phyloP scores from a whole-genome alignment of 2,797 vertebrate genomes.

The Rhabdomys pumilio region DNA sequence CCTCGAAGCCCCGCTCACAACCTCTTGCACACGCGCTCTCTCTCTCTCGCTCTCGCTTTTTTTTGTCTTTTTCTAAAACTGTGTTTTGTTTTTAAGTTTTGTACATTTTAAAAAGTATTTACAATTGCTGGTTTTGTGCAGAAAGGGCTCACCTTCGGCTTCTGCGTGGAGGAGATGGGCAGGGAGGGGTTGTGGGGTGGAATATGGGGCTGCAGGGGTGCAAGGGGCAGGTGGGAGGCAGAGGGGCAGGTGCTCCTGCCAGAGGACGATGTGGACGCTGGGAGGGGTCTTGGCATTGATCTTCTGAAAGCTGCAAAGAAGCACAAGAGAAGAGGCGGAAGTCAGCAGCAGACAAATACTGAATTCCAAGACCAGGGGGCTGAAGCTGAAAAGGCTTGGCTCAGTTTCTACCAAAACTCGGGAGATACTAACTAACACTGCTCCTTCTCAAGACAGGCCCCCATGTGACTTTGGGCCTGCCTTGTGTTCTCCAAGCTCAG shows the following conservation, averaged over 20 bases:
- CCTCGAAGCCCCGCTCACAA: slow-evolving; percentile 83
- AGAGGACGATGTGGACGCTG: slow-evolving; percentile 78
- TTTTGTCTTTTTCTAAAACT: slow-evolving; percentile 87
- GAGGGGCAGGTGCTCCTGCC: slow-evolving; percentile 85
- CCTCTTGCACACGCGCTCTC: slow-evolving; percentile 86
- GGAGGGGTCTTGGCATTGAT: slow-evolving; percentile 85
- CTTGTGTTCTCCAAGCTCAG: slow-evolving; percentile 30
- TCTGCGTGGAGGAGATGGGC: slow-evolving; percentile 88
- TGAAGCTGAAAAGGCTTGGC: not conserved
- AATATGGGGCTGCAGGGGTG: slow-evolving; percentile 75
- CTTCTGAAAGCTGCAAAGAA: slow-evolving; percentile 84
- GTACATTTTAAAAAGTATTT: slow-evolving; percentile 94
- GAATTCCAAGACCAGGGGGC: not conserved
- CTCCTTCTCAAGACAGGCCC: not conserved
- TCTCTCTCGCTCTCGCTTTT: slow-evolving; percentile 82
- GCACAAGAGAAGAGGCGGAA: slow-evolving; percentile 67
- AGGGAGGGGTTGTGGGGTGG: slow-evolving; percentile 26
- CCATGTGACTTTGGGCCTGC: not conserved
- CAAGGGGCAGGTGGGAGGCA: slow-evolving; percentile 55
- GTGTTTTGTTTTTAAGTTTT: slow-evolving; percentile 87
- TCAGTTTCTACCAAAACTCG: not conserved
- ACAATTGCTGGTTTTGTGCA: slow-evolving; percentile 98
- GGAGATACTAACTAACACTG: slow-evolving; percentile 8
- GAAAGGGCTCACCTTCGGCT: slow-evolving; percentile 89
- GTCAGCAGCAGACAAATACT: not conserved